phyloP scores from a whole-genome alignment of 1,140 invertebrate genomes.

The Tigriopus japonicus region DNA sequence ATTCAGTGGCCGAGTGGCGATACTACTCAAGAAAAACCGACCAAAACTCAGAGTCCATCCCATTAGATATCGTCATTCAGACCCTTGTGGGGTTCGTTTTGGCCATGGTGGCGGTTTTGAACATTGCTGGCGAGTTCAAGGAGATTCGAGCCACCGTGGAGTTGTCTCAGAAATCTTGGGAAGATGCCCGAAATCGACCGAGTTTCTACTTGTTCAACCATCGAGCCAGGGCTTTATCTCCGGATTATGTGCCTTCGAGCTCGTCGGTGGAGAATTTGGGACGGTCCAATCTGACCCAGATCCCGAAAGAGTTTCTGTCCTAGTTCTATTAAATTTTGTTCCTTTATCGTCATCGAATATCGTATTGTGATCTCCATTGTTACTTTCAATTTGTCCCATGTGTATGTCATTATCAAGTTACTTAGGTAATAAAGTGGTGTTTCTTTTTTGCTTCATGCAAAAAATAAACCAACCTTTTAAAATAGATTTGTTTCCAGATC shows the following conservation, averaged over 20 bases:
- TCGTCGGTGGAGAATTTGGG: not conserved
- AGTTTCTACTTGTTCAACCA: conserved; percentile 13
- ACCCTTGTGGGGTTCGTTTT: not conserved
- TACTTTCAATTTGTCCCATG: too few species aligned
- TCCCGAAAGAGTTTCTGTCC: too few species aligned
- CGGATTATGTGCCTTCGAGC: not conserved
- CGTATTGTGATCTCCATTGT: too few species aligned
- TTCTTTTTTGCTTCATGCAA: too few species aligned
- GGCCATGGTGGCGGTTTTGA: conserved; percentile 2
- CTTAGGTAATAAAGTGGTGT: too few species aligned
- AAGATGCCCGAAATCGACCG: not conserved
- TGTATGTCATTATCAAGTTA: too few species aligned
- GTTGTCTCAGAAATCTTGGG: conserved; percentile 5
- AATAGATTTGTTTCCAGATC: too few species aligned
- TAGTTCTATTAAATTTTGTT: too few species aligned
- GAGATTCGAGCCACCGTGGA: conserved; percentile 13
- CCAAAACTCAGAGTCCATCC: not conserved
- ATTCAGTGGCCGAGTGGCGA: conserved; percentile 13
- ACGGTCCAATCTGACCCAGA: too few species aligned
- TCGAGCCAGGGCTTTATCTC: conserved; percentile 4
- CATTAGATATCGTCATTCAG: conserved; percentile 11
- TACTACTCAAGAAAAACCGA: not conserved
- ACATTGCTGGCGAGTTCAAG: conserved; percentile 11
- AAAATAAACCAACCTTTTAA: too few species aligned
- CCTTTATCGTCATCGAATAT: too few species aligned